Conservation (phyloP, 2,113 vertebrate genomes). For the Tylochromis polylepis region DNA sequence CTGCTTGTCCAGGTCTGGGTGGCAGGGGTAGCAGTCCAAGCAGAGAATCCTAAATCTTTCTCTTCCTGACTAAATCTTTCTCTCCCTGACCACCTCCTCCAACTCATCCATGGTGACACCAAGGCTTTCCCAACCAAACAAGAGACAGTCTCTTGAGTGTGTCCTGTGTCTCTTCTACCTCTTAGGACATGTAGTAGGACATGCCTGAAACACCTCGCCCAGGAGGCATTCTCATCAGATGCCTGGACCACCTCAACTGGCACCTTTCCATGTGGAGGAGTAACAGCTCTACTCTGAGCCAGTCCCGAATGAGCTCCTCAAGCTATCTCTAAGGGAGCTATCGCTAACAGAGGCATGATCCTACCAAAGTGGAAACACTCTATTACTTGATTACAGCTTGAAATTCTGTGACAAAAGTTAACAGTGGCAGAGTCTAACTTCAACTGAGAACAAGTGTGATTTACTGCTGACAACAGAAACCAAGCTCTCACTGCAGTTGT, state of each 20-base stretch:
- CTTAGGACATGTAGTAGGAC: not conserved
- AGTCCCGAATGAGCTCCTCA: not conserved
- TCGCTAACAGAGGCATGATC: not conserved
- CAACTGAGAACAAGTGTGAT: not conserved
- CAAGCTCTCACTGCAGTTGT: not conserved
- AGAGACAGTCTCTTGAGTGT: not conserved
- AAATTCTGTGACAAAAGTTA: not conserved
- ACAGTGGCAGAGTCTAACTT: not conserved
- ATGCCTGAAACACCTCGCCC: too few species aligned
- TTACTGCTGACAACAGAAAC: not conserved
- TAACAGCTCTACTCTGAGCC: not conserved
- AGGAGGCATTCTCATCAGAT: not conserved
- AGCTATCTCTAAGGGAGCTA: not conserved
- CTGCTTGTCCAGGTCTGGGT: not conserved
- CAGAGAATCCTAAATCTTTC: not conserved
- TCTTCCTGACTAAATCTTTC: not conserved
- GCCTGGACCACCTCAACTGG: not conserved
- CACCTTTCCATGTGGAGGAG: not conserved
- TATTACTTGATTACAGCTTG: not conserved
- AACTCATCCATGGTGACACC: not conserved
- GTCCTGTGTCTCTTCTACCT: not conserved
- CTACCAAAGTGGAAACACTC: not conserved
- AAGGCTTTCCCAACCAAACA: not conserved
- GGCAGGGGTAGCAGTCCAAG: not conserved
- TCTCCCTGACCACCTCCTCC: not conserved